Conservation (phyloP, 2,888 invertebrate species). For the Chrysotoxum bicinctum region DNA sequence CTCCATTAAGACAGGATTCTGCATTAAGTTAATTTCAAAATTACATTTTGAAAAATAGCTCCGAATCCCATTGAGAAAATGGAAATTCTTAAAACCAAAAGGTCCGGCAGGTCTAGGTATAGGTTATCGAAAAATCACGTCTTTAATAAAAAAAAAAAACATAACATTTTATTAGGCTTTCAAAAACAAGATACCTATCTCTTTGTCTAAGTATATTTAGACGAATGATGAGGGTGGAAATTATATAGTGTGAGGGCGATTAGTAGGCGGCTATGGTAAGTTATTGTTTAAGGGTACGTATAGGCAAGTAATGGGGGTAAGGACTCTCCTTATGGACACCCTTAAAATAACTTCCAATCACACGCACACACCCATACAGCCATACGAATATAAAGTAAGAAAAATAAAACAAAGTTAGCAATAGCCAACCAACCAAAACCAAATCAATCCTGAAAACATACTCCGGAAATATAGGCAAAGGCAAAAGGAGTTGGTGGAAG, state of each 20-base stretch:
- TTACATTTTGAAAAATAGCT: too few relatives aligned
- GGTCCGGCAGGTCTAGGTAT: too few relatives aligned
- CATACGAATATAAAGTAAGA: neutral
- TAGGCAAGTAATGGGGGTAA: neutral
- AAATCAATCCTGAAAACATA: slow-evolving; percentile 52
- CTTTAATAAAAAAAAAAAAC: neutral
- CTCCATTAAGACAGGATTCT: too few relatives aligned
- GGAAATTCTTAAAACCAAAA: too few relatives aligned
- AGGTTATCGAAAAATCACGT: too few relatives aligned
- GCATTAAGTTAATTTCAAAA: too few relatives aligned
- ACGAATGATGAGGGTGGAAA: neutral
- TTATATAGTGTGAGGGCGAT: neutral
- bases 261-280: neutral
- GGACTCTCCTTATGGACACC: slow-evolving; percentile 31
- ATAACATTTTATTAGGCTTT: neutral
- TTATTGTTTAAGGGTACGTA: neutral
- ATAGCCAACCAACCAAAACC: slow-evolving; percentile 66
- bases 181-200: neutral
- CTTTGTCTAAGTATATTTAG: neutral
- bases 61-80: too few relatives aligned
- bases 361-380: neutral
- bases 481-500: slow-evolving; percentile 1
- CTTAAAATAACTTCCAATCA: slow-evolving; percentile 5
- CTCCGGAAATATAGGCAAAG: slow-evolving; percentile 31
- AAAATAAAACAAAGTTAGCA: slow-evolving; percentile 47